phyloP scores from a whole-genome alignment of 2,888 invertebrate genomes.

The Sussaba pulchella region DNA sequence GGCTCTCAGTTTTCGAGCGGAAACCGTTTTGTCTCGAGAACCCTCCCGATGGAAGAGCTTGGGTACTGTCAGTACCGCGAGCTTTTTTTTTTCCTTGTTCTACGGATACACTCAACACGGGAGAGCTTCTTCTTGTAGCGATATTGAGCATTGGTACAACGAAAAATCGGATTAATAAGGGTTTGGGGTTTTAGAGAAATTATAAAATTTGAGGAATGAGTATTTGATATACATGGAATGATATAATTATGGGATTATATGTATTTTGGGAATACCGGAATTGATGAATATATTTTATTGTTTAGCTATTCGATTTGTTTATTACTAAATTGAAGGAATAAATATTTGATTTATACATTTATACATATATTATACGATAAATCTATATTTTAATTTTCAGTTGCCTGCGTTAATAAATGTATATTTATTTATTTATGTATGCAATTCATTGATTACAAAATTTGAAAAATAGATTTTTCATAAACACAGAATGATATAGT shows the following conservation, averaged over 20 bases:
- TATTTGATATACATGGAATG: not conserved
- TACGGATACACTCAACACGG: not conserved
- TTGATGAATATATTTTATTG: too few species aligned
- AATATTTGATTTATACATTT: too few species aligned
- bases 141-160: conserved; percentile 29
- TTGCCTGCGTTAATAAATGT: too few species aligned
- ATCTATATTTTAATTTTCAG: too few species aligned
- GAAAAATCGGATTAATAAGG: conserved; percentile 15
- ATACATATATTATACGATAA: too few species aligned
- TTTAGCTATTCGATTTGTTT: too few species aligned
- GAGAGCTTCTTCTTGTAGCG: conserved; percentile 12
- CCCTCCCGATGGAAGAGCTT: conserved; percentile 26
- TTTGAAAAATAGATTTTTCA: too few species aligned
- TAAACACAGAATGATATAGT: not conserved
- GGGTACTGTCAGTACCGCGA: conserved; percentile 13
- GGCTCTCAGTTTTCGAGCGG: conserved; percentile 15
- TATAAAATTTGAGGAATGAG: not conserved
- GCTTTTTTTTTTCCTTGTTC: conserved; percentile 28
- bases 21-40: conserved; percentile 45
- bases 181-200: not conserved
- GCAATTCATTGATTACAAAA: not conserved
- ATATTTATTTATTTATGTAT: not conserved
- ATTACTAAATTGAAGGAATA: too few species aligned
- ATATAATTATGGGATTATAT: not conserved
- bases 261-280: too few species aligned